phyloP scores from a whole-genome alignment of 2,797 vertebrate species.

The Ispidina lecontei region DNA sequence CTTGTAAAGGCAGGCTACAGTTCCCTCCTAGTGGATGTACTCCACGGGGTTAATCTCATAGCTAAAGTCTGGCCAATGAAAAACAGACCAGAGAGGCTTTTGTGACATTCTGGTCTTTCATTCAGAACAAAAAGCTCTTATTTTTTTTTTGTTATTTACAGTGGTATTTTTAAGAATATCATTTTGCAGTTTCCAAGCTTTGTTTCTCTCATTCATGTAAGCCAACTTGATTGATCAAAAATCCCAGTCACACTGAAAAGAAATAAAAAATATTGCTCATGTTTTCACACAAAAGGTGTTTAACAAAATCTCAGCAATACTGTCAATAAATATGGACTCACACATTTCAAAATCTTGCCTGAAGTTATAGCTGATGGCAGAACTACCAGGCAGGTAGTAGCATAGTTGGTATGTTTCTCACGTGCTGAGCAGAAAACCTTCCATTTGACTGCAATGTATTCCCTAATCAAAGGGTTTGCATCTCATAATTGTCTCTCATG shows the following conservation, averaged over 20 bases:
- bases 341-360: background rate
- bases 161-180: background rate
- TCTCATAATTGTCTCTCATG: background rate
- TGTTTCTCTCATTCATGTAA: background rate
- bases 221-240: background rate
- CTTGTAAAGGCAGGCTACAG: background rate
- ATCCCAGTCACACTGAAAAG: background rate
- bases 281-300: background rate
- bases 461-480: background rate
- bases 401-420: background rate
- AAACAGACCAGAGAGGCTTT: background rate
- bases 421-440: background rate
- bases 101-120: background rate
- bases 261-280: background rate
- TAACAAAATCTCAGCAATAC: background rate
- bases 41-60: background rate
- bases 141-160: background rate
- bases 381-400: background rate
- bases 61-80: background rate
- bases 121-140: background rate
- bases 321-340: background rate
- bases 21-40: background rate
- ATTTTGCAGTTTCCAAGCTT: background rate
- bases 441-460: background rate
- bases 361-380: background rate